Percentiles rank a stretch among this genome's conserved stretches.
These are phyloP conservation scores for Cataglyphis albicans DNA, from an alignment of 2,888 invertebrate genomes.

Conservation along the genomic window DNA sequence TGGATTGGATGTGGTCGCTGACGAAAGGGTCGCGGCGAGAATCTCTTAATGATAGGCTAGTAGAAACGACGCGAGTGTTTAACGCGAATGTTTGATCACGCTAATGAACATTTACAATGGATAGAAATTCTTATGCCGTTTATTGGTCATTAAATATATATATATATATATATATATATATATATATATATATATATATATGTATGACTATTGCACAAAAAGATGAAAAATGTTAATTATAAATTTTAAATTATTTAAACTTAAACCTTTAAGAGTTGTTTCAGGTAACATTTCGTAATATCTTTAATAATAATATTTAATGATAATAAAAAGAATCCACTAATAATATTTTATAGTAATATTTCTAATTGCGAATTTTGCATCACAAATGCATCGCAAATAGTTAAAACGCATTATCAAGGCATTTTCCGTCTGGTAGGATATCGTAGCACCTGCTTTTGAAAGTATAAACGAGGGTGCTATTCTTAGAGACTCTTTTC, in stretches of 20 bases:
- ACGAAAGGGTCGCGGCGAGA: constrained; percentile 35
- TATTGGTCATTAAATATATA: not conserved
- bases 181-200: constrained; percentile 1
- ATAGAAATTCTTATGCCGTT: not conserved
- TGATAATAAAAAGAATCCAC: not conserved
- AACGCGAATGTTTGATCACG: constrained; percentile 29
- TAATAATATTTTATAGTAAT: not conserved
- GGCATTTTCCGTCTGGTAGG: not conserved
- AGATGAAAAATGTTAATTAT: not conserved
- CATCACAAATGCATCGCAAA: not conserved
- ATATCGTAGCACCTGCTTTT: constrained; percentile 6
- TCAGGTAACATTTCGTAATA: not conserved
- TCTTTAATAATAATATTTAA: not conserved
- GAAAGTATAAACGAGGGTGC: constrained; percentile 19
- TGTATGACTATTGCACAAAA: not conserved
- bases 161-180: constrained; percentile 15
- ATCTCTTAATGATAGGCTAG: constrained; percentile 45
- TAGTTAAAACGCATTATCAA: not conserved
- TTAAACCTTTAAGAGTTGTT: not conserved
- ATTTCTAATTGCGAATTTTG: not conserved
- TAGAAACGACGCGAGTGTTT: constrained; percentile 27
- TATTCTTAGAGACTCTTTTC: constrained; percentile 47
- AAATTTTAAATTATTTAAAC: not conserved
- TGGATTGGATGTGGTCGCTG: constrained; percentile 28
- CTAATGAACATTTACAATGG: constrained; percentile 2